Evolutionary conservation across 2,888 invertebrate species (phyloP), one percentile per base, ranked within the genome.

Genomic region (Congeria kusceri): DNA sequence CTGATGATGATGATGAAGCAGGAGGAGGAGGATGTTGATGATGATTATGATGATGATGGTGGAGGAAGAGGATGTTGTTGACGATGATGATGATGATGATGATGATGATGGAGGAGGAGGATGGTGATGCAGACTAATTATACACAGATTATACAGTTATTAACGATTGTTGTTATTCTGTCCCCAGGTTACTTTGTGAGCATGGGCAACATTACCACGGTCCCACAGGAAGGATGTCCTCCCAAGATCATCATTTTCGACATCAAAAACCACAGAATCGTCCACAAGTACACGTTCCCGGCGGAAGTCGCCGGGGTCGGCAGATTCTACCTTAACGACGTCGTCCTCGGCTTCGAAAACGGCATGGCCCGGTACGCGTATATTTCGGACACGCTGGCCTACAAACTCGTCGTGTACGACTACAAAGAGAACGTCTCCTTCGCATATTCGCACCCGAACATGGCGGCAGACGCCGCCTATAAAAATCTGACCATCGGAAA

Each of bases 191-290:
- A 76, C 62, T 61, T 64, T 3, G 25, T 53, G 23, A 77, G 61
- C 13, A 73, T 71, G 70, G 57, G 62, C 11, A 46, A 62, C 29
- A 64, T 77, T 0, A 58, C 56, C 3, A 70, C 74, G 18, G 69
- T 72, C 18, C 80, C 83, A 9, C 2, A 70, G 15, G 83, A 78
- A 28, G 39, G 64, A 0, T 89, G 89, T 27, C 85, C 83, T 5
- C 73, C 87, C 0, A 89, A 88, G 67, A 63, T 89, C 0, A 70
- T 86, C 15, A 83, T 88, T 2, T 87, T 75, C 46, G 86, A 89
- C 65, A 25, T 89, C 39, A 64, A 83, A 25, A 77, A 72, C 3
- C 59, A 81, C 15, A 18, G 23, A 32, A 83, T 83, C 44, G 67
- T 87, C 3, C 77, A 74, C 53, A 67, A 83, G 0, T 83, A 86